Base-by-base conservation (phyloP, 2,888 invertebrate species). In the Lepidochrysops patricia region DNA sequence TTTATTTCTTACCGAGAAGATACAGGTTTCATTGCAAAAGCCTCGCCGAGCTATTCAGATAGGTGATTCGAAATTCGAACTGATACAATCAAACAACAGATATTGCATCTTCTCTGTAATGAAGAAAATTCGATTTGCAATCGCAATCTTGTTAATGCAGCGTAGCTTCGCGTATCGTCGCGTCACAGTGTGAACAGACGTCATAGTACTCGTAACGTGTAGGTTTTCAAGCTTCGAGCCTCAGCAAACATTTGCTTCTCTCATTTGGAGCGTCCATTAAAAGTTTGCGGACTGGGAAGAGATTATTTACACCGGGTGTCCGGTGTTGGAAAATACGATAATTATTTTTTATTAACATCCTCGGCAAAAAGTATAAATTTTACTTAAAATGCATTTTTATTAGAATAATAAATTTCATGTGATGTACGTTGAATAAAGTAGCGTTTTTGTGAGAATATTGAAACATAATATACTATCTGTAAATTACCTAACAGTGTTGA, bases 181-280 rank as follows among this genome's bases (percentile, higher is more conserved):
- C n/a, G n/a, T n/a, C n/a, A n/a, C n/a, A n/a, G n/a, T n/a, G 48
- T 23, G 7, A 19, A 49, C 25, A 54, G 54, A 32, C 29, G 29
- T 19, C 54, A 9, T 32, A 54, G 15, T 54, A n/a, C n/a, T n/a
- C n/a, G n/a, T n/a, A 19, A 29, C 54, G 54, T 54, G 15, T 52
- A 29, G 54, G 54, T 54, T 19, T 54, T 19, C 29, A 54, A 29
- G 29, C 54, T 32, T 54, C 12, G 19, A 29, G 29, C 54, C 19
- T 54, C 12, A 12, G 54, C 29, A 54, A 54, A 54, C 54, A 54
- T 54, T 54, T 54, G 29, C 19, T 15, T 32, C 32, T 12, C 54
- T 54, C 54, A 54, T 54, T 54, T 54, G 29, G 54, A 54, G 29
- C 29, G 32, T 54, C 54, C 54, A 54, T 54, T 54, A 54, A 54